Base-by-base conservation (phyloP, 1,140 invertebrate species). In the Sinonovacula constricta region DNA sequence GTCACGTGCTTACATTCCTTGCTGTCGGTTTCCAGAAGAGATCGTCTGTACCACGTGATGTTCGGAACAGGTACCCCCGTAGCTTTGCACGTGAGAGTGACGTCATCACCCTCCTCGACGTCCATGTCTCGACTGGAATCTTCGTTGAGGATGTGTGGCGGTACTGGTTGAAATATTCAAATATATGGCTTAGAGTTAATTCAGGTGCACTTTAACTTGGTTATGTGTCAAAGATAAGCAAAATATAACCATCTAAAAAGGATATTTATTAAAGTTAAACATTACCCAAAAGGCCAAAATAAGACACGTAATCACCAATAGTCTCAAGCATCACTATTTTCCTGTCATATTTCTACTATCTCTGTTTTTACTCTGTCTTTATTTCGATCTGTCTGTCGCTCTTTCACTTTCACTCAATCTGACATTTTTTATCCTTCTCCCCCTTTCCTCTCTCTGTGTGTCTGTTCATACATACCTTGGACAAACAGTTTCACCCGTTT, bases 11-110 rank as follows among this genome's bases (percentile, higher is more conserved):
- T 71, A 72, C 77, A 68, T 65, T 71, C 67, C 36, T 79, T 71
- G n/a, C 28, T 72, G 36, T 67, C 51, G 22, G 24, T 34, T 4
- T 54, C 39, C 15, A 31, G 28, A 22, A 80, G 59, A 2, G 62
- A 54, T 59, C 36, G 56, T 30, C 87, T 68, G 49, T 76, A 86
- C 88, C 88, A 90, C 2, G 85, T 87, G 79, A 90, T 83, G 5
- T 77, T 70, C 22, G 88, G 88, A 14, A 63, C 67, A 3, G 88
- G 88, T 1, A 85, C 75, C 12, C 88, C 88, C 0, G 88, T 84
- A 15, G 85, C 87, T 51, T 88, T 87, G 65, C 88, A 90, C 56
- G 80, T 81, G 3, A 90, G 79, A 30, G 75, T 77, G 14, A 90
- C 83, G 18, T 78, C 76, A 34, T 84, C 83, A 0, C 85, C 86